Evolutionary conservation across 2,888 invertebrate species (phyloP).

Genomic region (Catocala fraxini): DNA sequence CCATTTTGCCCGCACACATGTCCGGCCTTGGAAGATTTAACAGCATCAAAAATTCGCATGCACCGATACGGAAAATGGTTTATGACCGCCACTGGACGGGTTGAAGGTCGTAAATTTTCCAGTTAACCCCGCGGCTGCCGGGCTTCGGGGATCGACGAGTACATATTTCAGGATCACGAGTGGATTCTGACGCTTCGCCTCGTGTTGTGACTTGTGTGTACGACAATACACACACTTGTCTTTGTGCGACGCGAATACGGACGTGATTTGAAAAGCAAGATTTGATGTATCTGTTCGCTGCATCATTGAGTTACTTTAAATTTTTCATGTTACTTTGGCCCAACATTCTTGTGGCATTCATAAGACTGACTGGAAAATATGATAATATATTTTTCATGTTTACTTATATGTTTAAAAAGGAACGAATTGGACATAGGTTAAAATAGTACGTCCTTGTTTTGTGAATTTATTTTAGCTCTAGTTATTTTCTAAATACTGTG

Average conservation of each 20-base stretch:
- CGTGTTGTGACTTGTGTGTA: constrained; percentile 57
- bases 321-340: too few species aligned
- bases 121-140: constrained; percentile 60
- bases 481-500: too few species aligned
- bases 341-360: too few species aligned
- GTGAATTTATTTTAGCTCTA: too few species aligned
- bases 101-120: constrained; percentile 67
- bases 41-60: constrained; percentile 64
- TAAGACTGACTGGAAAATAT: too few species aligned
- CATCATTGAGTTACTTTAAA: too few species aligned
- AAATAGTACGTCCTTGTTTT: too few species aligned
- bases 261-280: constrained; percentile 47
- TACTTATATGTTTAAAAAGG: too few species aligned
- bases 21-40: constrained; percentile 57
- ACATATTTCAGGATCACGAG: constrained; percentile 71
- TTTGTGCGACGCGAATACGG: constrained; percentile 53
- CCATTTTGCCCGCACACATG: constrained; percentile 46
- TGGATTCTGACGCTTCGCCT: constrained; percentile 54
- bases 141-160: constrained; percentile 54
- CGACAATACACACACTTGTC: constrained; percentile 58
- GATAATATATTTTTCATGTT: too few species aligned
- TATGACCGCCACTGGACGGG: constrained; percentile 58
- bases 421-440: too few species aligned
- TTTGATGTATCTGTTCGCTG: neutral
- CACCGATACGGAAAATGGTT: constrained; percentile 65